These are phyloP conservation scores for Campaea margaritaria DNA, from an alignment of 2,888 invertebrate species.

Conservation along the genomic window DNA sequence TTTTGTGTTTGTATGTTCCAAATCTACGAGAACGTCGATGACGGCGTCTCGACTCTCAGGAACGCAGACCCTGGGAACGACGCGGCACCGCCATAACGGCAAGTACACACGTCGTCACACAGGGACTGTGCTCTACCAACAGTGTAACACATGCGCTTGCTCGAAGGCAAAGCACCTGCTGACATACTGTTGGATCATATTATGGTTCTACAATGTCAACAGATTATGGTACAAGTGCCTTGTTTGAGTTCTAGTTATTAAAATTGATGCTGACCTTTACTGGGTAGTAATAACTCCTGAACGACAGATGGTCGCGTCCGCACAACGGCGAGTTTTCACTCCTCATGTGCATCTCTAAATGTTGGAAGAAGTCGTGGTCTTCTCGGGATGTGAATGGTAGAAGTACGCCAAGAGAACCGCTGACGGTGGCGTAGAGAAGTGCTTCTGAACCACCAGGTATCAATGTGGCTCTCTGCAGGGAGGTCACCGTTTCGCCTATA, in stretches of 20 bases:
- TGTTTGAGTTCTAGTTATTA: not conserved
- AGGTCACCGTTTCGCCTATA: slow-evolving; percentile 97
- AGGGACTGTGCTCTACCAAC: slow-evolving; percentile 70
- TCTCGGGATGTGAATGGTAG: slow-evolving; percentile 98
- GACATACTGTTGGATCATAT: slow-evolving; percentile 73
- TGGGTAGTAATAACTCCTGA: slow-evolving; percentile 98
- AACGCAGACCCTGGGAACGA: slow-evolving; percentile 55
- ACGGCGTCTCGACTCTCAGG: slow-evolving; percentile 76
- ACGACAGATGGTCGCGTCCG: slow-evolving; percentile 98
- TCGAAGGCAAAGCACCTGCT: slow-evolving; percentile 59
- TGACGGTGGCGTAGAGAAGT: slow-evolving; percentile 97
- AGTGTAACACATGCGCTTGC: slow-evolving; percentile 74
- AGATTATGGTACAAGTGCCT: not conserved
- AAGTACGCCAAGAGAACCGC: slow-evolving; percentile 96
- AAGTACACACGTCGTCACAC: slow-evolving; percentile 49
- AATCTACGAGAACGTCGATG: slow-evolving; percentile 67
- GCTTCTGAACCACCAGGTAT: slow-evolving; percentile 99
- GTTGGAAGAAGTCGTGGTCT: slow-evolving; percentile 99
- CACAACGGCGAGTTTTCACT: slow-evolving; percentile 98
- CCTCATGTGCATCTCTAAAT: slow-evolving; percentile 99
- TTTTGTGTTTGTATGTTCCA: slow-evolving; percentile 67
- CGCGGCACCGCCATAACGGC: slow-evolving; percentile 68
- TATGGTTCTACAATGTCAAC: too few species aligned
- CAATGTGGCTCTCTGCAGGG: slow-evolving; percentile 97
- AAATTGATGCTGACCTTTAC: slow-evolving; percentile 88